These are phyloP conservation scores for Tokudaia tokunoshimensis DNA, from an alignment of 2,797 vertebrate species.

Conservation along the genomic window DNA sequence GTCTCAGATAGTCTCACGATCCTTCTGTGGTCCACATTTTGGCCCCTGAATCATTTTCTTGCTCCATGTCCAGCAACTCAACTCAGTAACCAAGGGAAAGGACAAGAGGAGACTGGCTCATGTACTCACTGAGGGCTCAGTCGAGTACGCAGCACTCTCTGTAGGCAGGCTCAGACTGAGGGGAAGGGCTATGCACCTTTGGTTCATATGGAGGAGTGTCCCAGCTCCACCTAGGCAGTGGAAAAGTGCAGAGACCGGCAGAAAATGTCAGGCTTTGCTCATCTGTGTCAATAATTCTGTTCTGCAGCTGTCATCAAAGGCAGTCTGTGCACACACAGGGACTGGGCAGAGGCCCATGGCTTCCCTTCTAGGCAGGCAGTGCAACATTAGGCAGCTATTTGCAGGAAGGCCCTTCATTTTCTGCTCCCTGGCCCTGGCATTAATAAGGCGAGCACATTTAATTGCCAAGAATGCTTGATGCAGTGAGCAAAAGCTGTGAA, in stretches of 20 bases:
- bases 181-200: too few relatives aligned
- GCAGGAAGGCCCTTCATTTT: constrained; percentile 35
- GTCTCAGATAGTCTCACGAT: accelerated
- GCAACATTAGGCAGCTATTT: constrained; percentile 37
- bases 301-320: constrained; percentile 32
- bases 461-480: constrained; percentile 39
- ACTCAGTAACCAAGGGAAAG: accelerated
- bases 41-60: neutral
- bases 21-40: neutral
- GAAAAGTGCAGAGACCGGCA: neutral
- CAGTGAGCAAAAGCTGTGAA: neutral
- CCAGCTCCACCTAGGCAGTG: accelerated
- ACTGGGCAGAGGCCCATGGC: neutral
- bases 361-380: neutral
- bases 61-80: neutral
- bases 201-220: neutral
- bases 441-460: constrained; percentile 54
- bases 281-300: neutral
- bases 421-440: constrained; percentile 45
- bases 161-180: neutral
- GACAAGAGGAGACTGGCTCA: too few relatives aligned
- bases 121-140: neutral
- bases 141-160: neutral
- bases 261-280: neutral
- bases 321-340: neutral